Evolutionary conservation across 2,113 vertebrate genomes (phyloP).

Genomic region (Rutilus rutilus): DNA sequence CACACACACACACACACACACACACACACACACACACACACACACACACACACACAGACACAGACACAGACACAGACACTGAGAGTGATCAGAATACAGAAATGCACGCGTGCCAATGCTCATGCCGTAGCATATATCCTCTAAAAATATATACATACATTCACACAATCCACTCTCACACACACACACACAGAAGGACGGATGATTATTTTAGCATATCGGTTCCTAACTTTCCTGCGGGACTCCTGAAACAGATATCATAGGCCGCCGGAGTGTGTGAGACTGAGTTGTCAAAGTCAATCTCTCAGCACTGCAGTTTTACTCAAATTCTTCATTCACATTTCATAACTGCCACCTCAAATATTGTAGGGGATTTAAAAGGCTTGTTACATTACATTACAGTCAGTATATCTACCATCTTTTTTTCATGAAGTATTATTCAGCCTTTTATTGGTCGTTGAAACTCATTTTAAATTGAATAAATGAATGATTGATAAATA

Average conservation of each 20-base stretch:
- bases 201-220: constrained; percentile 76
- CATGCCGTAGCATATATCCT: constrained; percentile 9
- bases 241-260: constrained; percentile 73
- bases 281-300: constrained; percentile 65
- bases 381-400: constrained; percentile 21
- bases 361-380: constrained; percentile 28
- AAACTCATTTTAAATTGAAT: neutral
- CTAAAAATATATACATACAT: constrained; percentile 39
- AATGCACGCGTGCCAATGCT: constrained; percentile 43
- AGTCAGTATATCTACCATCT: constrained; percentile 17
- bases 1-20: constrained; percentile 5
- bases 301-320: constrained; percentile 59
- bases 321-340: constrained; percentile 61
- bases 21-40: neutral
- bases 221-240: constrained; percentile 58
- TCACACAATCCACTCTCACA: neutral
- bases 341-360: constrained; percentile 56
- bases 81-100: neutral
- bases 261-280: constrained; percentile 53
- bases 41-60: constrained; percentile 26
- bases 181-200: neutral
- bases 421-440: constrained; percentile 27
- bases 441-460: neutral
- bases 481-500: neutral
- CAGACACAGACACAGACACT: constrained; percentile 16